Percentiles rank a stretch among this genome's conserved stretches.
Evolutionary conservation across 2,797 vertebrate genomes (phyloP).

Genomic region (Bovichtus diacanthus): DNA sequence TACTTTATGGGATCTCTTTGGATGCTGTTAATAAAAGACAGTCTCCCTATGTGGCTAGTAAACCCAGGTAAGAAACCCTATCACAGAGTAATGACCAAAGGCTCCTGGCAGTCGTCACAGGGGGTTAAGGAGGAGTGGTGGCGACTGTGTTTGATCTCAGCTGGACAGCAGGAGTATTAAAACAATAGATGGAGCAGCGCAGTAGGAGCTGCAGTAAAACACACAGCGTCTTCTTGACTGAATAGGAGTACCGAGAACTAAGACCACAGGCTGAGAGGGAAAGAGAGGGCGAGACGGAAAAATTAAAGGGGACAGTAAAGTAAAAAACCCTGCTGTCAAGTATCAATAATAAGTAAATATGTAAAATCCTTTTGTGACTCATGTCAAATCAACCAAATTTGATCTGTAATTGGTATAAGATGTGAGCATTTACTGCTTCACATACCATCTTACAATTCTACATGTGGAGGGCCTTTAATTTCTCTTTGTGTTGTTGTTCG

Average conservation of each 20-base stretch:
- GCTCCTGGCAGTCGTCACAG: conserved; percentile 46
- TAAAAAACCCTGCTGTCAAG: background rate
- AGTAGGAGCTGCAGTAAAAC: conserved; percentile 61
- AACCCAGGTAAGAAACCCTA: conserved; percentile 33
- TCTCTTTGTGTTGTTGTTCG: background rate
- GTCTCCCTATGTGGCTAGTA: conserved; percentile 42
- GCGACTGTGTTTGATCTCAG: conserved; percentile 72
- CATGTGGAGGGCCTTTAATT: background rate
- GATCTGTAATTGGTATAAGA: background rate
- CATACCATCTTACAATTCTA: background rate
- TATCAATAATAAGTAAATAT: background rate
- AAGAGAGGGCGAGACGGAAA: background rate
- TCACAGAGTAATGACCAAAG: conserved; percentile 45
- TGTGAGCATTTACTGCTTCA: background rate
- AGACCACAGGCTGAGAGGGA: conserved; percentile 32
- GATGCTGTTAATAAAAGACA: conserved; percentile 26
- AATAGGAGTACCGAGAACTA: background rate
- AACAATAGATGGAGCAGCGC: conserved; percentile 57
- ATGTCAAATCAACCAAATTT: background rate
- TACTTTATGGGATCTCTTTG: conserved; percentile 3
- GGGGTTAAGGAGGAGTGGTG: conserved; percentile 49
- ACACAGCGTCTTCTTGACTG: conserved; percentile 35
- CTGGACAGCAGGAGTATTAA: conserved; percentile 60
- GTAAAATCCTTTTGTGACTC: background rate
- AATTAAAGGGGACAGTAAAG: background rate